phyloP scores from a whole-genome alignment of 2,888 invertebrate genomes.

The Venusia cambrica region DNA sequence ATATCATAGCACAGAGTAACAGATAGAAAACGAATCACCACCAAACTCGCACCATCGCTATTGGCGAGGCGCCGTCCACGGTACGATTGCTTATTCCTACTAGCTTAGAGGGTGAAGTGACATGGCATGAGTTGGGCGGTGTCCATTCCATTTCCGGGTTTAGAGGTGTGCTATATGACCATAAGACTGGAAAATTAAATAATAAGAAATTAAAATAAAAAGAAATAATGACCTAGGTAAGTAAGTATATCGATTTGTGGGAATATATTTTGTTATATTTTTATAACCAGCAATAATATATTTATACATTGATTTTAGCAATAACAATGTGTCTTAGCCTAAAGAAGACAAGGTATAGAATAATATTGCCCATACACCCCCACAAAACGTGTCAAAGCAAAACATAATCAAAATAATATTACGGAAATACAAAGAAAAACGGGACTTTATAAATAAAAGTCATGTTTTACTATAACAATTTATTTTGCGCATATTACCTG shows the following conservation, averaged over 20 bases:
- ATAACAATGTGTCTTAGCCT: slow-evolving; percentile 19
- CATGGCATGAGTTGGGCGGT: too few relatives aligned
- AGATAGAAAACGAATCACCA: too few relatives aligned
- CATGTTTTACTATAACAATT: slow-evolving; percentile 63
- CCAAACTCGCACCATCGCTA: too few relatives aligned
- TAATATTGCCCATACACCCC: slow-evolving; percentile 78
- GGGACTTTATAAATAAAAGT: slow-evolving; percentile 74
- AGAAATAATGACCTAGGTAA: slow-evolving; percentile 47
- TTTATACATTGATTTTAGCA: slow-evolving; percentile 25
- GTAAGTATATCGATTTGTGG: slow-evolving; percentile 63
- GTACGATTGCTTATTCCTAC: too few relatives aligned
- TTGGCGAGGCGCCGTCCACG: too few relatives aligned
- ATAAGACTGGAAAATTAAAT: slow-evolving; percentile 22
- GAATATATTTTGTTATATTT: slow-evolving; percentile 70
- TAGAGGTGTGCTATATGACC: slow-evolving; percentile 3
- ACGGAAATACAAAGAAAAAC: slow-evolving; percentile 62
- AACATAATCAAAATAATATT: slow-evolving; percentile 57
- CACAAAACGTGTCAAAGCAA: slow-evolving; percentile 70
- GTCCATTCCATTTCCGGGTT: too few relatives aligned
- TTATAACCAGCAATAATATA: slow-evolving; percentile 33
- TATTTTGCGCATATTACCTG: slow-evolving; percentile 47
- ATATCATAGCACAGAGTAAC: too few relatives aligned
- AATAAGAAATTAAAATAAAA: slow-evolving; percentile 32
- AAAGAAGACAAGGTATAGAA: slow-evolving; percentile 27
- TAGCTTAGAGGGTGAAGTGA: too few relatives aligned